Conservation (phyloP, 2,888 invertebrate genomes). For the Andrena praecox region DNA sequence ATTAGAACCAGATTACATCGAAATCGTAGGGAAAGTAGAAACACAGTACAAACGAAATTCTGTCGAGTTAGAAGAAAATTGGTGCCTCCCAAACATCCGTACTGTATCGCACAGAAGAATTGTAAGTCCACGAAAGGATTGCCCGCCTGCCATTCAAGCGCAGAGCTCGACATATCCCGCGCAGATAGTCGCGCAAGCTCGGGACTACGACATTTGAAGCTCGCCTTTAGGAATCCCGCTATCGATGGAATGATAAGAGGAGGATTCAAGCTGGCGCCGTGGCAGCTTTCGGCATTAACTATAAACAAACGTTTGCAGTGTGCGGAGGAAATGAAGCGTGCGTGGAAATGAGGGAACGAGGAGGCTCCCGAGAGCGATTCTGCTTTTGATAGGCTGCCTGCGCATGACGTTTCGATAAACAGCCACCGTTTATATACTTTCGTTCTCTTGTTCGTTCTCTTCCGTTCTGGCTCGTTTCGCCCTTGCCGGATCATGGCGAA, state of each 20-base stretch:
- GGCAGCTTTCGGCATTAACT: conserved; percentile 55
- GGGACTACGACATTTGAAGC: conserved; percentile 1
- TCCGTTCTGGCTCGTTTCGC: conserved; percentile 50
- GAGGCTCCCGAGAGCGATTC: conserved; percentile 62
- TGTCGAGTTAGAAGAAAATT: too few relatives aligned
- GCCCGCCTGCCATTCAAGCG: background rate
- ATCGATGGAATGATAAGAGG: conserved; percentile 65
- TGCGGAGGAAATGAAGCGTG: conserved; percentile 73
- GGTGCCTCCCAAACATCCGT: too few relatives aligned
- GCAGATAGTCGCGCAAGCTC: background rate
- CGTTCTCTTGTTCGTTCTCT: conserved; percentile 55
- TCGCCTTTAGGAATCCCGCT: background rate
- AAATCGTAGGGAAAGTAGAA: too few relatives aligned
- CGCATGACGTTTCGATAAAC: conserved; percentile 82
- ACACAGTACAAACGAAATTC: too few relatives aligned
- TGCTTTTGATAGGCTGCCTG: conserved; percentile 78
- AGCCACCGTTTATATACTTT: conserved; percentile 72
- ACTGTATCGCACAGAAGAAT: too few relatives aligned
- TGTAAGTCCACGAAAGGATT: background rate
- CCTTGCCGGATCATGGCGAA: conserved; percentile 56
- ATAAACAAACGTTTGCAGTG: conserved; percentile 68
- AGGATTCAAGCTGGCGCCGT: background rate
- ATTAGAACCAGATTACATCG: too few relatives aligned
- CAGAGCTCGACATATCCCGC: background rate
- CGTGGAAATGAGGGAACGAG: conserved; percentile 55